A percentile compares a stretch with the other conserved stretches of the same genome.
Conservation (phyloP, 2,888 invertebrate species). For the Ochropleura plecta region DNA sequence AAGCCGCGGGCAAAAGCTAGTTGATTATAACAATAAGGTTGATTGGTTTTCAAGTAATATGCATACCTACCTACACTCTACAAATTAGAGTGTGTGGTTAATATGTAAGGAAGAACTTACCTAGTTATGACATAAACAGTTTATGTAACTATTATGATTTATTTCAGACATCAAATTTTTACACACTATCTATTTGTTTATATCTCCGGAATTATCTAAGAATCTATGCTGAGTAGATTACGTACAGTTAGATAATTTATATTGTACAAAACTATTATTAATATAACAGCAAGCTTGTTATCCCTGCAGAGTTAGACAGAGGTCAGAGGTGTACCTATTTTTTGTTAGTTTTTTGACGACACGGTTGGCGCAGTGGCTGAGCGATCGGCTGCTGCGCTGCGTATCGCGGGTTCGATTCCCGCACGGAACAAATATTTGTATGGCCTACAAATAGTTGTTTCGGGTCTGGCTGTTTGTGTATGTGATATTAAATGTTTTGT, state of each 20-base stretch:
- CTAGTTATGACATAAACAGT: slow-evolving; percentile 3
- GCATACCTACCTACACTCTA: background rate
- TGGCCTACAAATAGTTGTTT: too few species aligned
- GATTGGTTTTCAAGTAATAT: background rate
- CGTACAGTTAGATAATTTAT: background rate
- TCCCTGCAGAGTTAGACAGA: too few species aligned
- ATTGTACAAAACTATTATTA: background rate
- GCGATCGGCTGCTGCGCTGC: too few species aligned
- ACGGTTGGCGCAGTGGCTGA: too few species aligned
- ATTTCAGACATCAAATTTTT: slow-evolving; percentile 24
- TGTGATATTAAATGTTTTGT: too few species aligned
- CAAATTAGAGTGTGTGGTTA: background rate
- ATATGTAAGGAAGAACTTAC: background rate
- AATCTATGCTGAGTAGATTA: background rate
- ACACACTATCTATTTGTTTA: slow-evolving; percentile 1
- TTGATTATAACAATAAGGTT: background rate
- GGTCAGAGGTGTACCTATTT: too few species aligned
- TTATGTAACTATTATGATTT: slow-evolving; percentile 16
- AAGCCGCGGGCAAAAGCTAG: too few species aligned
- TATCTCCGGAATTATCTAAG: slow-evolving; percentile 2
- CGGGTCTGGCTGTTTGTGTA: too few species aligned
- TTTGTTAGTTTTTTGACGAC: too few species aligned
- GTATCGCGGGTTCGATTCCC: too few species aligned
- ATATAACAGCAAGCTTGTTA: too few species aligned
- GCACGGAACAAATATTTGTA: too few species aligned